Evolutionary conservation across 2,888 invertebrate species (phyloP), one percentile per base, ranked within the genome.

Genomic region (Stenoptilia bipunctidactyla): DNA sequence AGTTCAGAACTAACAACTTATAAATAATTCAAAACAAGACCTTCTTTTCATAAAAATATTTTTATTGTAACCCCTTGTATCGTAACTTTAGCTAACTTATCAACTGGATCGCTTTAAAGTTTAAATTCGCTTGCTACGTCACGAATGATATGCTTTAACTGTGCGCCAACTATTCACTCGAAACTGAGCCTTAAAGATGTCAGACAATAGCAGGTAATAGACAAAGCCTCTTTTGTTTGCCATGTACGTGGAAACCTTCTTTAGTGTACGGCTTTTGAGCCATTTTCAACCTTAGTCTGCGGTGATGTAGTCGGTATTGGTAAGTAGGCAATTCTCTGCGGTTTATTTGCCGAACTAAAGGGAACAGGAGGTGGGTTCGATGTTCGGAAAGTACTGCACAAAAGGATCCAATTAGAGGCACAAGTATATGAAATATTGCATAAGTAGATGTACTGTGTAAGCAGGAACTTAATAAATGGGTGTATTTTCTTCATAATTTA

Each of bases 21-120:
- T 66, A 45, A 53, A 66, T 63, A 55, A 61, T 64, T 65, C 55
- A 66, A 60, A 50, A 52, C 25, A 15, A 43, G 34, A 20, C 47
- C 52, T 57, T 55, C 53, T 56, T n/a, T 60, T 53, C 54, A 58
- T 59, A 58, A 55, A 55, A 59, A 61, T 61, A 61, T 61, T 61
- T 61, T 63, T 61, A 54, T 56, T 53, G 55, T 56, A 55, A 52
- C 14, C 55, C 58, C 53, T 58, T 61, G 53, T 55, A 47, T 45
- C 53, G 49, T 48, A 54, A 49, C 53, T 48, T 48, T 47, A 53
- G 52, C 55, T 47, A 47, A 41, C 45, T 45, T 51, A 30, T 8
- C 30, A 30, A 30, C 30, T 46, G 44, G 40, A 38, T 41, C 39
- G 36, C 42, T 47, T 43, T 49, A 65, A 52, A 49, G 61, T 30